Evolutionary conservation across 2,113 vertebrate species (phyloP), one percentile per base, ranked within the genome.

Genomic region (Platysteira castanea): DNA sequence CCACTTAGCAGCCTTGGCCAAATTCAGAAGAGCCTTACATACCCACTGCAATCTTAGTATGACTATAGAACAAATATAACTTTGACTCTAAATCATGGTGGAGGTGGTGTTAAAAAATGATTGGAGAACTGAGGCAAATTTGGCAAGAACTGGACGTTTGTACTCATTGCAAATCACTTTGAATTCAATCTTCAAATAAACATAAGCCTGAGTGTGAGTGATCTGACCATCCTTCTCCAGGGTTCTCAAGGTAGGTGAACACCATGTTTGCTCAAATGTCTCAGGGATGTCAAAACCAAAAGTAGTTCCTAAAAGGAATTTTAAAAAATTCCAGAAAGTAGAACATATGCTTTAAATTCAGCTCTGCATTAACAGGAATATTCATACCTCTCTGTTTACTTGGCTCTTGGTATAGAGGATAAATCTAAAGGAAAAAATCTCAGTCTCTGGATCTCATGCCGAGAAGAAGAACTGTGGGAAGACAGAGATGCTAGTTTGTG

Each of bases 1-100:
- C 53, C 92, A 61, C 63, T 91, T 94, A 49, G 47, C 79, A 86
- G 85, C 74, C 88, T 94, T 63, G 92, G 92, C 95, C 92, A 92
- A 94, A 95, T 92, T 93, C 90, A 86, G 88, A 92, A 69, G 46
- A 94, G 79, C 57, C 75, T 94, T 65, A 69, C 8, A 33, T 74
- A 90, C 54, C 44, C 76, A 37, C 7, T 54, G 75, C 67, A 86
- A 90, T 83, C 56, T 67, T 74, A 88, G 59, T 54, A 86, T 26
- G 63, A 69, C 7, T 90, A 63, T 52, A 92, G 85, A 92, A 80
- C n/a, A 95, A 90, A 96, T 80, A 94, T 92, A 92, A 80, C 68
- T 89, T 89, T 77, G 57, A 84, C 53, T 87, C 10, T 71, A 90
- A 92, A 90, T 65, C 79, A 16, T 46, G 49, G 8, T 88, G 78